A percentile compares a stretch with the other conserved stretches of the same genome.
phyloP scores from a whole-genome alignment of 2,113 vertebrate genomes.

The Myxocyprinus asiaticus region DNA sequence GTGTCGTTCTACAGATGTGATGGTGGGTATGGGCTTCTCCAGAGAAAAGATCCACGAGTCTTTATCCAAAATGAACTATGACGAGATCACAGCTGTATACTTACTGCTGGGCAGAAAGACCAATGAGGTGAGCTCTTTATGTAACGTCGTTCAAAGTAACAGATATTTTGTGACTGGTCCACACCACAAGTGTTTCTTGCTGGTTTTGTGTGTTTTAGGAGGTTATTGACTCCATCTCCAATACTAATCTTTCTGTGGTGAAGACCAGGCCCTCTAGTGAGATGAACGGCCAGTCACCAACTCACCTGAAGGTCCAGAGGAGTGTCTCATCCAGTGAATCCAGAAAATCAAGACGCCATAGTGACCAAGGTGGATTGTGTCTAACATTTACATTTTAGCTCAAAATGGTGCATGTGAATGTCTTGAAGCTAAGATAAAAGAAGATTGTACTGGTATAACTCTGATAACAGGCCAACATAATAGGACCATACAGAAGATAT shows the following conservation, averaged over 20 bases:
- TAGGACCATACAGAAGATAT: not conserved
- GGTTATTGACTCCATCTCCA: conserved; percentile 92
- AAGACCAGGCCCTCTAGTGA: conserved; percentile 93
- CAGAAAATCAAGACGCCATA: conserved; percentile 90
- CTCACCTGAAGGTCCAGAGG: conserved; percentile 92
- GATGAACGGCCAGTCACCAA: conserved; percentile 92
- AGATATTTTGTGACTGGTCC: not conserved
- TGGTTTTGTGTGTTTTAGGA: conserved; percentile 70
- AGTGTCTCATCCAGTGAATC: conserved; percentile 88
- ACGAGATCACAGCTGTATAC: conserved; percentile 97
- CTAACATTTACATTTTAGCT: not conserved
- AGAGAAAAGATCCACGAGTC: conserved; percentile 97
- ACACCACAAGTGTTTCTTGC: not conserved
- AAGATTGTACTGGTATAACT: not conserved
- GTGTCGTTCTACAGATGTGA: conserved; percentile 82
- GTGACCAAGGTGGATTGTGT: conserved; percentile 85
- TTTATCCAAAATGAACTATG: conserved; percentile 98
- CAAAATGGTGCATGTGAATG: not conserved
- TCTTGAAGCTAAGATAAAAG: no score
- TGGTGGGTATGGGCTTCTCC: conserved; percentile 98
- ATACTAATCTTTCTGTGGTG: conserved; percentile 91
- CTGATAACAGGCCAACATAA: not conserved
- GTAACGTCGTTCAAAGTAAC: not conserved
- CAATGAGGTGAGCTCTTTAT: conserved; percentile 81
- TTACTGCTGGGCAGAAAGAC: conserved; percentile 94